Conservation (phyloP, 2,113 vertebrate genomes). For the Brachypodius melanocephalos region DNA sequence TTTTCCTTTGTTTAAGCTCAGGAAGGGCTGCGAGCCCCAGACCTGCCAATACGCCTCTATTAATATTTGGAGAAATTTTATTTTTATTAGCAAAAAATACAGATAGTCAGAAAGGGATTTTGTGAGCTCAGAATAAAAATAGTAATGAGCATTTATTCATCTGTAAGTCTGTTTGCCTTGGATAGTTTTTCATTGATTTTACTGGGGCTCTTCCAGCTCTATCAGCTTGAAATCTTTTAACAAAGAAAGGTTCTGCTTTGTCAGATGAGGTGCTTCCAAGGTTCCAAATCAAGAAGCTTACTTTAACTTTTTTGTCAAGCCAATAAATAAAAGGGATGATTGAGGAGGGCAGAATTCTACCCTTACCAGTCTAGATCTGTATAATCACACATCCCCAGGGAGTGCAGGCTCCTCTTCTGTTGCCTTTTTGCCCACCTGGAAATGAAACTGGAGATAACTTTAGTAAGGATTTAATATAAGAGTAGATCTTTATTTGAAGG, state of each 20-base stretch:
- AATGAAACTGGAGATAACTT: neutral
- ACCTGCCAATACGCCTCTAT: neutral
- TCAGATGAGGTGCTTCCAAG: conserved; percentile 9
- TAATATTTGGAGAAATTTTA: conserved; percentile 58
- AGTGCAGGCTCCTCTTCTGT: neutral
- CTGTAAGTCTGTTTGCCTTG: conserved; percentile 46
- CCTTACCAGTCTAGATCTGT: neutral
- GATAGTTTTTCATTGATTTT: conserved; percentile 50
- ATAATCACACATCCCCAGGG: neutral
- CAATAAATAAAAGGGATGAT: conserved; percentile 9
- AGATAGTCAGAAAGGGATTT: conserved; percentile 30
- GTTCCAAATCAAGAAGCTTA: conserved; percentile 16
- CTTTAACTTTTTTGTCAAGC: conserved; percentile 15
- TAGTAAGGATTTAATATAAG: neutral
- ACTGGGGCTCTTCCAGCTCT: conserved; percentile 41
- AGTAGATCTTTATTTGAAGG: neutral
- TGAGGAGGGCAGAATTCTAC: neutral
- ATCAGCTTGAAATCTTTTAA: conserved; percentile 9
- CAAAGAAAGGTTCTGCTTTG: conserved; percentile 40
- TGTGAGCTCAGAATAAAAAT: conserved; percentile 63
- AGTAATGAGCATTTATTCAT: conserved; percentile 46
- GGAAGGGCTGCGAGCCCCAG: neutral
- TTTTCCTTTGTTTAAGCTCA: neutral
- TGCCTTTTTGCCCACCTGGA: neutral
- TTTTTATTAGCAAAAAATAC: conserved; percentile 58